Conservation (phyloP, 2,888 invertebrate genomes). For the Noctua janthe region DNA sequence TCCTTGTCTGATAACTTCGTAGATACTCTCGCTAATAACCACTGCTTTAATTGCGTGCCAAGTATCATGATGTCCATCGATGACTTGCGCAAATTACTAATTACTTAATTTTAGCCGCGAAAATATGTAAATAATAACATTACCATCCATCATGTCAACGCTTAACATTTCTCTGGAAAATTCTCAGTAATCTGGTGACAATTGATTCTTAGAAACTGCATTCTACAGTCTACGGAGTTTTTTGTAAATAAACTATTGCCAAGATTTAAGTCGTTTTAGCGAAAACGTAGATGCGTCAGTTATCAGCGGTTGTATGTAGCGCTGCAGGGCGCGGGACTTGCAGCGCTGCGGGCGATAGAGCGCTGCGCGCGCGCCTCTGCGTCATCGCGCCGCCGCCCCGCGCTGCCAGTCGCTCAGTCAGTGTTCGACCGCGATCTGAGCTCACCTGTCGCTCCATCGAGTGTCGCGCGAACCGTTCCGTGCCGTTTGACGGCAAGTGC, state of each 20-base stretch:
- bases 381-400: conserved; percentile 63
- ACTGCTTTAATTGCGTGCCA: conserved; percentile 21
- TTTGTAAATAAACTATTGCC: conserved; percentile 75
- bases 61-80: neutral
- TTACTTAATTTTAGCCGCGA: conserved; percentile 31
- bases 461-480: conserved; percentile 74
- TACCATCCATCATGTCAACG: conserved; percentile 59
- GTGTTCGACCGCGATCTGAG: conserved; percentile 84
- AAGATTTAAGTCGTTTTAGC: conserved; percentile 76
- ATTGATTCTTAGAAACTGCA: conserved; percentile 76
- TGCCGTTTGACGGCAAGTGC: conserved; percentile 81
- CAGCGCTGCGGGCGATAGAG: conserved; percentile 57
- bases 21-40: conserved; percentile 10
- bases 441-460: conserved; percentile 77
- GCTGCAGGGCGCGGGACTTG: conserved; percentile 56
- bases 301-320: conserved; percentile 64
- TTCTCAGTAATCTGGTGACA: conserved; percentile 65
- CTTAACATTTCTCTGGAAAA: conserved; percentile 57
- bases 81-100: conserved; percentile 35
- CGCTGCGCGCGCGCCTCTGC: conserved; percentile 54
- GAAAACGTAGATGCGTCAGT: conserved; percentile 71
- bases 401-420: conserved; percentile 71
- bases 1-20: conserved; percentile 38
- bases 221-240: conserved; percentile 67
- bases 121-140: conserved; percentile 55